These are phyloP conservation scores for Plecturocebus donacophilus DNA, from an alignment of 2,113 vertebrate species.

Conservation along the genomic window DNA sequence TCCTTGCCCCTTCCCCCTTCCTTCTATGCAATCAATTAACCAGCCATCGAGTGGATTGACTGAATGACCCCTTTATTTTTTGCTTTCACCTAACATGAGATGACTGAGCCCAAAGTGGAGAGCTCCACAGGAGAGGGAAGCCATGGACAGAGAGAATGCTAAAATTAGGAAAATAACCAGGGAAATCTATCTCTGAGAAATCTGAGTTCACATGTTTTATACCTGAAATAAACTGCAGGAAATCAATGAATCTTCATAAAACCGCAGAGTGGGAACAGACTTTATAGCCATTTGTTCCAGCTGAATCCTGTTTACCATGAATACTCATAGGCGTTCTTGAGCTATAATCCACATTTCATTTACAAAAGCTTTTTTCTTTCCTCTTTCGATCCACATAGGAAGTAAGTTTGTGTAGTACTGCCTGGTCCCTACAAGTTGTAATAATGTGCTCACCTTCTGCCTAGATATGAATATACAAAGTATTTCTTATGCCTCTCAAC, in stretches of 20 bases:
- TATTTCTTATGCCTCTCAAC: neutral
- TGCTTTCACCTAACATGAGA: neutral
- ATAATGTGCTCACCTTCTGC: neutral
- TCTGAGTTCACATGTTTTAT: constrained; percentile 59
- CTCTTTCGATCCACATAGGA: neutral
- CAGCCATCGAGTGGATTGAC: neutral
- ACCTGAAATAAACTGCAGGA: constrained; percentile 51
- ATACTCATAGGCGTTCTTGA: constrained; percentile 31
- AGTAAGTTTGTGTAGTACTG: neutral
- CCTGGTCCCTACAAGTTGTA: neutral
- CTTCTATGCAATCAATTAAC: neutral
- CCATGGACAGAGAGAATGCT: neutral
- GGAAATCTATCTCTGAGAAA: constrained; percentile 12
- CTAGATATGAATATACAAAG: neutral
- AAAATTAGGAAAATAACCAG: constrained; percentile 17
- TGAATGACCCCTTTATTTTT: neutral
- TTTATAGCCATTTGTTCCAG: constrained; percentile 34
- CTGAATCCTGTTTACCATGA: neutral
- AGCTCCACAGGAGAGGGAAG: neutral
- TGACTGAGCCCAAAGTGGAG: neutral
- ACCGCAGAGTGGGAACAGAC: constrained; percentile 24
- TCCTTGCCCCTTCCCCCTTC: neutral
- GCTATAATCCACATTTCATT: neutral
- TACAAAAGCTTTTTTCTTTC: constrained; percentile 39
- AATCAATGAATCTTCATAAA: constrained; percentile 60